These are phyloP conservation scores for Momotus momota DNA, from an alignment of 2,797 vertebrate species.

Conservation along the genomic window DNA sequence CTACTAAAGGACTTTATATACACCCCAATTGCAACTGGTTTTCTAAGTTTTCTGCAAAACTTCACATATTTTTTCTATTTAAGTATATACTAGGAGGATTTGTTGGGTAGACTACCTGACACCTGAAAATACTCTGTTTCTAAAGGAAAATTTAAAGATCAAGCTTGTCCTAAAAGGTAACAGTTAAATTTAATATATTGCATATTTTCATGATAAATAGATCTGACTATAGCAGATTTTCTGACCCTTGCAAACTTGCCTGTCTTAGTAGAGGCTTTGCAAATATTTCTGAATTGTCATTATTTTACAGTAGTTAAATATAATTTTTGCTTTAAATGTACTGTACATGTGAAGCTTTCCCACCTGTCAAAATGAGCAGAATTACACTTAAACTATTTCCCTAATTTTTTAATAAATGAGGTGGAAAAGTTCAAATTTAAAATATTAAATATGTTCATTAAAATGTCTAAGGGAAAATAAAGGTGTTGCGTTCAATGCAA, in stretches of 20 bases:
- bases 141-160: neutral
- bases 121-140: neutral
- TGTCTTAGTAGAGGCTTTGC: neutral
- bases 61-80: neutral
- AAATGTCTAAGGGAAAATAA: neutral
- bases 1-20: neutral
- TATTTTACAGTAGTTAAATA: neutral
- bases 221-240: neutral
- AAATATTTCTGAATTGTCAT: neutral
- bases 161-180: neutral
- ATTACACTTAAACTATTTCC: neutral
- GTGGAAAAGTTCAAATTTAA: neutral
- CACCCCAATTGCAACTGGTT: neutral
- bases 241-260: neutral
- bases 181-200: neutral
- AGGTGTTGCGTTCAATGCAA: neutral
- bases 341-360: neutral
- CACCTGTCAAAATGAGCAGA: neutral
- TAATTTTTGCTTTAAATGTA: neutral
- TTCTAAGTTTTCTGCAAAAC: neutral
- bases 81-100: neutral
- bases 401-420: neutral
- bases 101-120: neutral
- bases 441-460: neutral
- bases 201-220: neutral